Evolutionary conservation across 2,113 vertebrate species (phyloP).

Genomic region (Daubentonia madagascariensis): DNA sequence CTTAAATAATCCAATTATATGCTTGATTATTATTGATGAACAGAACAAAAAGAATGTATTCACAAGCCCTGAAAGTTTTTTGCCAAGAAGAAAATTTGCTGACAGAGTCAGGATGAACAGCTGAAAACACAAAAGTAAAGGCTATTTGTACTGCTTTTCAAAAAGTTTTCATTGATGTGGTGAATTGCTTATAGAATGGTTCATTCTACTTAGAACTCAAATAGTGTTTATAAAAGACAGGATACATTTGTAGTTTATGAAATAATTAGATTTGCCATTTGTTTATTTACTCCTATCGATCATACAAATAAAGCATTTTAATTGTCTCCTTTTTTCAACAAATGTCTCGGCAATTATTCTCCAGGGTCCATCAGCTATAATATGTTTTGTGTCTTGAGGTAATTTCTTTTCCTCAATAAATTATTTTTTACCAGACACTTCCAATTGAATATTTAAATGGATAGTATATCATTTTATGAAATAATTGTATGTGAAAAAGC

Average conservation of each 20-base stretch:
- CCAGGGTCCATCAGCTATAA: not conserved
- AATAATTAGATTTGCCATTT: not conserved
- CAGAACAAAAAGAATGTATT: not conserved
- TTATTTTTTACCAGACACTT: not conserved
- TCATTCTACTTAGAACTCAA: not conserved
- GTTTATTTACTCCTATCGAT: not conserved
- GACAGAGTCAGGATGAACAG: not conserved
- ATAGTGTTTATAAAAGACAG: not conserved
- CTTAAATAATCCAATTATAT: not conserved
- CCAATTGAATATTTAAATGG: not conserved
- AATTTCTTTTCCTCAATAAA: not conserved
- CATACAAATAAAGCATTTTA: not conserved
- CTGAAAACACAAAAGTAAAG: not conserved
- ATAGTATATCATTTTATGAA: not conserved
- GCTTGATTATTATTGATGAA: not conserved
- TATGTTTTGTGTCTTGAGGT: not conserved
- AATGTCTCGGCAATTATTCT: not conserved
- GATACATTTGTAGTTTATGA: not conserved
- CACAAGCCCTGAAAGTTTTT: not conserved
- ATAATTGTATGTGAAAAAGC: not conserved
- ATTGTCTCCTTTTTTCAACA: not conserved
- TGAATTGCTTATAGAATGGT: not conserved
- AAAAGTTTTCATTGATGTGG: not conserved
- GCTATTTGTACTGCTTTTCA: not conserved
- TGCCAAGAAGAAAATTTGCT: conserved; percentile 3